A percentile compares a stretch with the other conserved stretches of the same genome.
Conservation (phyloP, 1,140 invertebrate species). For the Drosophila erecta region DNA sequence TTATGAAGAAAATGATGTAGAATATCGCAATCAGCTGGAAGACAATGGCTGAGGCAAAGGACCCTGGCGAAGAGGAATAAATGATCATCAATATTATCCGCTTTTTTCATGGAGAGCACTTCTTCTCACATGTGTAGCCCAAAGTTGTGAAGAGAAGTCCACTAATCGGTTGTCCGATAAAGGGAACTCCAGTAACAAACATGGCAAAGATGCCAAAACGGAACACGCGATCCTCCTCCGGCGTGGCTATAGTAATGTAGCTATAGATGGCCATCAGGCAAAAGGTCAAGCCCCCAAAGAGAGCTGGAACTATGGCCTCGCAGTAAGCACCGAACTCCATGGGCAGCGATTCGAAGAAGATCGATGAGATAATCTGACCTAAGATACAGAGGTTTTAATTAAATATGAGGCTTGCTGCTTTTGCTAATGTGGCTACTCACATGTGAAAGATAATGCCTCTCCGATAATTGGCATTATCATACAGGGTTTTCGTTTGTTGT, state of each 20-base stretch:
- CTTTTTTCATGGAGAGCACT: too few species aligned
- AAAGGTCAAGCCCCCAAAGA: slow-evolving; percentile 86
- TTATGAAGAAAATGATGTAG: slow-evolving; percentile 75
- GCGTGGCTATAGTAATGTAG: slow-evolving; percentile 87
- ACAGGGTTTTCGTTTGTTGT: slow-evolving; percentile 88
- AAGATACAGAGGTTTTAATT: background rate
- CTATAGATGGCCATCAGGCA: slow-evolving; percentile 88
- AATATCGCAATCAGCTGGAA: slow-evolving; percentile 79
- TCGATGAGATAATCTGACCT: slow-evolving; percentile 75
- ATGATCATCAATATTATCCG: background rate
- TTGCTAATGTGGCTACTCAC: slow-evolving; percentile 54
- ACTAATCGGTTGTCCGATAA: slow-evolving; percentile 72
- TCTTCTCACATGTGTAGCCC: slow-evolving; percentile 71
- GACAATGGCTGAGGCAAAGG: slow-evolving; percentile 63
- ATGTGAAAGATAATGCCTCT: slow-evolving; percentile 84
- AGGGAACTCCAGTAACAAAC: slow-evolving; percentile 75
- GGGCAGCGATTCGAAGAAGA: slow-evolving; percentile 84
- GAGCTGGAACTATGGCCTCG: slow-evolving; percentile 86
- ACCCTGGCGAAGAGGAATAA: slow-evolving; percentile 42
- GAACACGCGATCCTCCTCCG: slow-evolving; percentile 86
- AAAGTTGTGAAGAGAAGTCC: slow-evolving; percentile 67
- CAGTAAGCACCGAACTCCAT: slow-evolving; percentile 86
- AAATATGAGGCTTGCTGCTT: too few species aligned
- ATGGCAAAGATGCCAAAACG: slow-evolving; percentile 85
- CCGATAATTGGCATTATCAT: slow-evolving; percentile 87